Evolutionary conservation across 2,113 vertebrate species (phyloP).

Genomic region (Monopterus albus): DNA sequence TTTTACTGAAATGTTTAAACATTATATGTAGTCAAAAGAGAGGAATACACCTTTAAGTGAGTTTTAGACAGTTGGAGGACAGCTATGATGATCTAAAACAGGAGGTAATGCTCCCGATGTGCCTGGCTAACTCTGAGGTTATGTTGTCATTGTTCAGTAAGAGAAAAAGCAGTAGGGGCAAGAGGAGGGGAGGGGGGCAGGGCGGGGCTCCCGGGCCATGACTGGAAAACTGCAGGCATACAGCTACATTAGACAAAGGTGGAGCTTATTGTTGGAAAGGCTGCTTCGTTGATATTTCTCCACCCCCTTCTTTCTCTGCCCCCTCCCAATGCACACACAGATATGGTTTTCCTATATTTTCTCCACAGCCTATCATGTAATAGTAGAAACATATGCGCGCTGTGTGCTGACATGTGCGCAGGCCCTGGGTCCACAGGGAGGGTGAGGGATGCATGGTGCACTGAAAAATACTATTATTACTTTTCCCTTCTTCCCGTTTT

Average conservation of each 20-base stretch:
- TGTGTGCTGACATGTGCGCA: conserved; percentile 73
- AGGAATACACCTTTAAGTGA: not conserved
- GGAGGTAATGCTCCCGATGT: conserved; percentile 17
- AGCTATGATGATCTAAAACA: conserved; percentile 6
- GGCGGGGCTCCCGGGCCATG: conserved; percentile 16
- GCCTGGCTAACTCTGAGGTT: conserved; percentile 23
- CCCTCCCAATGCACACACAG: conserved; percentile 70
- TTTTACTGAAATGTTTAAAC: not conserved
- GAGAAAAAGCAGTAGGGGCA: not conserved
- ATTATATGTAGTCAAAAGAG: not conserved
- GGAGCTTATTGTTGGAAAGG: conserved; percentile 73
- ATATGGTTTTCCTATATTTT: conserved; percentile 80
- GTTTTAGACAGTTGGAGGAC: conserved; percentile 9
- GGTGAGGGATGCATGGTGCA: conserved; percentile 80
- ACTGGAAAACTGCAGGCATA: conserved; percentile 51
- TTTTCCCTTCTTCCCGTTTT: conserved; percentile 26
- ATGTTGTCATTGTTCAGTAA: conserved; percentile 27
- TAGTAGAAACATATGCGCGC: conserved; percentile 80
- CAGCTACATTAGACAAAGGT: conserved; percentile 50
- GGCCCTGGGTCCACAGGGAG: conserved; percentile 80
- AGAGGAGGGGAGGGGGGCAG: conserved; percentile 26
- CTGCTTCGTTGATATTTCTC: conserved; percentile 50
- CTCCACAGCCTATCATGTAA: conserved; percentile 78
- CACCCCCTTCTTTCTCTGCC: conserved; percentile 52
- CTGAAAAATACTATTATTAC: conserved; percentile 66